Conservation (phyloP, 2,888 invertebrate genomes). For the Polyommatus icarus region DNA sequence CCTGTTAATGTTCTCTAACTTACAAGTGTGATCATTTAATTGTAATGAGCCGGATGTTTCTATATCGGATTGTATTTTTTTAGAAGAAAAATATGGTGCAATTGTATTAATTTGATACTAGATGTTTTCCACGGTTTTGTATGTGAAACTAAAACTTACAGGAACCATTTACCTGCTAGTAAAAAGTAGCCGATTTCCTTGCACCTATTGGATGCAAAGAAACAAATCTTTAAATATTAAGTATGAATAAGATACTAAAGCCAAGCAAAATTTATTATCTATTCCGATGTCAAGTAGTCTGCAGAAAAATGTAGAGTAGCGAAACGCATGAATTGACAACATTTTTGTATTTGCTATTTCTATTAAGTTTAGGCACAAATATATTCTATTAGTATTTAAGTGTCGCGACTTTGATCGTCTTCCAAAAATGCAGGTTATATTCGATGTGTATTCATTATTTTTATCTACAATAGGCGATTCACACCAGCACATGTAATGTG, state of each 20-base stretch:
- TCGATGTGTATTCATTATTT: neutral
- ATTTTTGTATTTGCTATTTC: neutral
- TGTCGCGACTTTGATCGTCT: neutral
- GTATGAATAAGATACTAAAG: neutral
- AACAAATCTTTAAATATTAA: too few species aligned
- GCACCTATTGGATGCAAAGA: too few species aligned
- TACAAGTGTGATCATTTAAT: neutral
- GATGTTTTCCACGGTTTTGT: too few species aligned
- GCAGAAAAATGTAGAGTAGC: too few species aligned
- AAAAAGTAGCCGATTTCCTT: too few species aligned
- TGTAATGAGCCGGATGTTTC: neutral
- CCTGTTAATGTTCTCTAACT: neutral
- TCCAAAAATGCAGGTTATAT: neutral
- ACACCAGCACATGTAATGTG: slow-evolving; percentile 21
- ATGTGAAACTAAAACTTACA: too few species aligned
- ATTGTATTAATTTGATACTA: too few species aligned
- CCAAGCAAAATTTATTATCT: neutral
- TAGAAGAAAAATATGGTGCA: too few species aligned
- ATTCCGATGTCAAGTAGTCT: neutral
- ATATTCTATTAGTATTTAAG: neutral
- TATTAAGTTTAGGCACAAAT: neutral
- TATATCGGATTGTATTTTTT: neutral
- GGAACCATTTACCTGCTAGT: too few species aligned
- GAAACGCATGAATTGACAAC: neutral
- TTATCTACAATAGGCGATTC: neutral